These are phyloP conservation scores for Cyaniris semiargus DNA, from an alignment of 2,888 invertebrate genomes.

Conservation along the genomic window DNA sequence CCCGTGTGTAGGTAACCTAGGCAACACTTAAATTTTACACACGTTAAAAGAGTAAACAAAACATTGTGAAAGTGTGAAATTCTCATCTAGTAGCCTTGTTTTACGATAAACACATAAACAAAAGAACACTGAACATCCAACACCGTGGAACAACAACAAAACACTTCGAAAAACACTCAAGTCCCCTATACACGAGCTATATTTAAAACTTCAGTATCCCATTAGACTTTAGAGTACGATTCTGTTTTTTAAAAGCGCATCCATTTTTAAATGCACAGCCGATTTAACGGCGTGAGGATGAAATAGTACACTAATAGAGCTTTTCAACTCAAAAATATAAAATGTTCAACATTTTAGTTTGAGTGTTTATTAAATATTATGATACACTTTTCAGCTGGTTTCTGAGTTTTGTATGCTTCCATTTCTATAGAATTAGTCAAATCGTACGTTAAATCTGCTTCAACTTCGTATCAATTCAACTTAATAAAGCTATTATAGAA, in stretches of 20 bases:
- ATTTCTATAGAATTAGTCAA: not conserved
- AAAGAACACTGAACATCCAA: conserved; percentile 7
- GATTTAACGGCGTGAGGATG: conserved; percentile 22
- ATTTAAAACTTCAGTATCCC: conserved; percentile 53
- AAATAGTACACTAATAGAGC: conserved; percentile 19
- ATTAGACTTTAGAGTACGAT: conserved; percentile 47
- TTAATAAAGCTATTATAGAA: not conserved
- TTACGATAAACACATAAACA: conserved; percentile 20
- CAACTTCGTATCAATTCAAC: not conserved
- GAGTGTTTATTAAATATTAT: conserved; percentile 4
- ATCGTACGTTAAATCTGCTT: not conserved
- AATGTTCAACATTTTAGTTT: conserved; percentile 16
- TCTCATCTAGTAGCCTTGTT: not conserved
- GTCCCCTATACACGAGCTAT: conserved; percentile 52
- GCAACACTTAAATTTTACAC: not conserved
- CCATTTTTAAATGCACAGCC: conserved; percentile 28
- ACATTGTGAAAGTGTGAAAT: conserved; percentile 8
- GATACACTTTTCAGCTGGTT: not conserved
- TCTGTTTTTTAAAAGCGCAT: conserved; percentile 36
- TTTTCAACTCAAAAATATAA: conserved; percentile 10
- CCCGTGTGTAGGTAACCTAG: not conserved
- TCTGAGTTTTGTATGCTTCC: not conserved
- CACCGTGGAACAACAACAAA: conserved; percentile 47
- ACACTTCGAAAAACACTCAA: conserved; percentile 55
- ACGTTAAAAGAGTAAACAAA: not conserved